phyloP scores from a whole-genome alignment of 2,113 vertebrate species.

The Pseudonaja textilis region DNA sequence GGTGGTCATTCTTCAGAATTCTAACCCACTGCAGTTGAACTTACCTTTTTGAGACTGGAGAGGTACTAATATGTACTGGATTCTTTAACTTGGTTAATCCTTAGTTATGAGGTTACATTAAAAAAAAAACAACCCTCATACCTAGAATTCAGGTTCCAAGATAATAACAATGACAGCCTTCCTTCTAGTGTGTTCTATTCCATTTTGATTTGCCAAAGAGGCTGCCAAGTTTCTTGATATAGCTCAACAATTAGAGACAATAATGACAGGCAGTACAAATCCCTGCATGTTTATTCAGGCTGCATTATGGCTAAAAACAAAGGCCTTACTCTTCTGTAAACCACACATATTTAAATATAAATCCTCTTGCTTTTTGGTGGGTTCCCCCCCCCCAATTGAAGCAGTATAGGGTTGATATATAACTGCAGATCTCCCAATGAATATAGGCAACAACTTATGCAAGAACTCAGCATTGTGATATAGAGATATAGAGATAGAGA shows the following conservation, averaged over 20 bases:
- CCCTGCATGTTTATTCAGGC: background rate
- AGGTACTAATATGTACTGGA: background rate
- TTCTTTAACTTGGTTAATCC: background rate
- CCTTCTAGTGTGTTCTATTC: background rate
- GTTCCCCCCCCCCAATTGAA: background rate
- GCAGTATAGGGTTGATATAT: background rate
- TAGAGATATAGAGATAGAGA: too few relatives aligned
- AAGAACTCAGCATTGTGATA: background rate
- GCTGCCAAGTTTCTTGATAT: slow-evolving; percentile 2
- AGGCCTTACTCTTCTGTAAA: background rate
- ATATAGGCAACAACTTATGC: background rate
- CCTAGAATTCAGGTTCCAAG: background rate
- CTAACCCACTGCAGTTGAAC: background rate
- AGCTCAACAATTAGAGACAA: slow-evolving; percentile 27
- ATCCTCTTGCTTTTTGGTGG: background rate
- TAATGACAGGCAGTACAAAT: slow-evolving; percentile 28
- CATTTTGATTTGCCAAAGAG: slow-evolving; percentile 17
- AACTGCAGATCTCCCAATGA: background rate
- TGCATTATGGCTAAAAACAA: background rate
- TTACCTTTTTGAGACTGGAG: background rate
- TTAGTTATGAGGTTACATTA: background rate
- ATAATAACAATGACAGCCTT: background rate
- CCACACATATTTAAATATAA: rapidly evolving
- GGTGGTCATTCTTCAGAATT: background rate
- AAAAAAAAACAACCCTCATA: background rate